Base-by-base conservation (phyloP, 1,140 invertebrate species). In the Dendroctonus ponderosae region DNA sequence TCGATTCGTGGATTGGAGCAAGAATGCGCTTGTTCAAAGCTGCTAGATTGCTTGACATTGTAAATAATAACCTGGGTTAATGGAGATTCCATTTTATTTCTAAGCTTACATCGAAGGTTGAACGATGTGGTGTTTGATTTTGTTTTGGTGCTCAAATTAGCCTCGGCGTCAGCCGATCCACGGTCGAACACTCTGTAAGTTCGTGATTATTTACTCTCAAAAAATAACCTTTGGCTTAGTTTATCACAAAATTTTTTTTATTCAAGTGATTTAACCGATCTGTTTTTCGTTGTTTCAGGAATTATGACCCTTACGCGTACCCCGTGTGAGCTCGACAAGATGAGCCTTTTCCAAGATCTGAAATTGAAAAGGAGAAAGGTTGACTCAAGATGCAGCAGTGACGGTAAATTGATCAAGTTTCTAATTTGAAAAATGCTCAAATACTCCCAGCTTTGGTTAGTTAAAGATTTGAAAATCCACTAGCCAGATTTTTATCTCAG, bases 311-410 rank as follows among this genome's bases (percentile, higher is more conserved):
- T 94, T 86, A 93, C 91, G 87, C 91, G 91, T 86, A 89, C 91
- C 85, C 91, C 91, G 86, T 90, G 87, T 89, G 91, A 93, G 86
- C 89, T 92, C 86, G 91, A 92, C 91, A 94, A 92, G 85, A 97
- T 97, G 94, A 96, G 94, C 89, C 91, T 97, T 84, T 96, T 96
- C 87, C 93, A 96, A 89, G 93, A 96, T 86, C 89, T 96, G 84
- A 96, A 97, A 87, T 86, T 97, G 82, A 97, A 97, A 88, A 89
- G 94, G 85, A 89, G 93, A 85, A 96, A 96, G 89, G 91, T 96
- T 80, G 94, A 96, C 85, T 94, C 92, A 82, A 87, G 93, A 85
- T 94, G 92, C 86, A 94, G 92, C 82, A 94, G 92, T 83, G 92
- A 95, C 88, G 93, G 92, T 89, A 82, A 90, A 87, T 53, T 40